Evolutionary conservation across 1,140 invertebrate genomes (phyloP).

Genomic region (Apis cerana): DNA sequence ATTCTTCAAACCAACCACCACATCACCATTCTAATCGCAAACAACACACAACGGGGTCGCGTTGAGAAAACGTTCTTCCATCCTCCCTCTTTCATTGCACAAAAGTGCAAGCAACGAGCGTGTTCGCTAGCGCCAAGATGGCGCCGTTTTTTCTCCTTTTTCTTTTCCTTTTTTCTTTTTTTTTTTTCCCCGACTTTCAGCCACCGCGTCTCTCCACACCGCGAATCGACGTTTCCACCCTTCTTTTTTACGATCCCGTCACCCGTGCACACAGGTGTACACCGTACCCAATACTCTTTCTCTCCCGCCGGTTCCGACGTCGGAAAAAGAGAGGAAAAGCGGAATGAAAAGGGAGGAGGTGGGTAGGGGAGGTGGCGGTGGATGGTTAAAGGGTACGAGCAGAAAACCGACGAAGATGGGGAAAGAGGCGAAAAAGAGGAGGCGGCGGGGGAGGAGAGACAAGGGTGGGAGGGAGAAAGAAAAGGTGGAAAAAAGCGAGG

Average conservation of each 20-base stretch:
- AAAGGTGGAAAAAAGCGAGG: slow-evolving; percentile 5
- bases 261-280: slow-evolving; percentile 58
- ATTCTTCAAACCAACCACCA: neutral
- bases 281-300: slow-evolving; percentile 59
- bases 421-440: slow-evolving; percentile 2
- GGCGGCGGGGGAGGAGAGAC: neutral
- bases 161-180: too few relatives aligned
- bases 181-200: too few relatives aligned
- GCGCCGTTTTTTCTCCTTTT: slow-evolving; percentile 51
- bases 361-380: neutral
- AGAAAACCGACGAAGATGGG: slow-evolving; percentile 19
- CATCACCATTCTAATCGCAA: neutral
- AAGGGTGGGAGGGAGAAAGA: slow-evolving; percentile 32
- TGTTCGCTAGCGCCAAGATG: slow-evolving; percentile 46
- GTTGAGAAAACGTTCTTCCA: neutral
- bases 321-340: neutral
- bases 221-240: slow-evolving; percentile 58
- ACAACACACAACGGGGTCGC: neutral
- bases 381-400: slow-evolving; percentile 39
- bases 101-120: neutral
- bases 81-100: neutral
- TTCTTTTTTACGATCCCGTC: slow-evolving; percentile 51
- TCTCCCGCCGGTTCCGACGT: slow-evolving; percentile 10
- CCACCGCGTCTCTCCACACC: slow-evolving; percentile 8
- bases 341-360: neutral